Conservation (phyloP, 1,140 invertebrate species). For the Euglossa dilemma region DNA sequence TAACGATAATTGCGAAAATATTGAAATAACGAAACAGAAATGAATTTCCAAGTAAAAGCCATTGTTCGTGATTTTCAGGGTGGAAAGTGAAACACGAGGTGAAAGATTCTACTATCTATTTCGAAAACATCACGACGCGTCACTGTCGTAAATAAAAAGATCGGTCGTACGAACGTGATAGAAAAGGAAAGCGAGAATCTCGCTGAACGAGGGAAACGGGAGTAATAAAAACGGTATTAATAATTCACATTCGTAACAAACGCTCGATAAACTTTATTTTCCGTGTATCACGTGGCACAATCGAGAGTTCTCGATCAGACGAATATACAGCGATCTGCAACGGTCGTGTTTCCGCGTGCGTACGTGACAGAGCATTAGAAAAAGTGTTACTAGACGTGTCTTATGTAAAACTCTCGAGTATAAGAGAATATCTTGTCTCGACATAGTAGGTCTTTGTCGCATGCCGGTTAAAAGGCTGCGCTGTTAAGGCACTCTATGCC, state of each 20-base stretch:
- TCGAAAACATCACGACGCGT: no score
- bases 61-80: not conserved
- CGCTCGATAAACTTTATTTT: slow-evolving; percentile 73
- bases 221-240: not conserved
- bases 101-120: not conserved
- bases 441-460: slow-evolving; percentile 56
- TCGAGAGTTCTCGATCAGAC: slow-evolving; percentile 13
- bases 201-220: not conserved
- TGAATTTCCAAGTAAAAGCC: not conserved
- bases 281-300: slow-evolving; percentile 57
- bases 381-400: slow-evolving; percentile 37
- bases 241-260: slow-evolving; percentile 61
- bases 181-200: not conserved
- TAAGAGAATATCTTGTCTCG: slow-evolving; percentile 39
- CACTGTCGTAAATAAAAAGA: no score
- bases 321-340: slow-evolving; percentile 38
- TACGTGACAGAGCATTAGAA: slow-evolving; percentile 40
- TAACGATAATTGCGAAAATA: not conserved
- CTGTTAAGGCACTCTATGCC: slow-evolving; percentile 70
- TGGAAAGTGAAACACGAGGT: not conserved
- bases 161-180: no score
- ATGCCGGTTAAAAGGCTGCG: slow-evolving; percentile 25
- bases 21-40: not conserved
- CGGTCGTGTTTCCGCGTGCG: not conserved
- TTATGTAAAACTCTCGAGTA: slow-evolving; percentile 49